Evolutionary conservation across 1,140 invertebrate species (phyloP), one percentile per base, ranked within the genome.

Genomic region (Choristoneura fumiferana): DNA sequence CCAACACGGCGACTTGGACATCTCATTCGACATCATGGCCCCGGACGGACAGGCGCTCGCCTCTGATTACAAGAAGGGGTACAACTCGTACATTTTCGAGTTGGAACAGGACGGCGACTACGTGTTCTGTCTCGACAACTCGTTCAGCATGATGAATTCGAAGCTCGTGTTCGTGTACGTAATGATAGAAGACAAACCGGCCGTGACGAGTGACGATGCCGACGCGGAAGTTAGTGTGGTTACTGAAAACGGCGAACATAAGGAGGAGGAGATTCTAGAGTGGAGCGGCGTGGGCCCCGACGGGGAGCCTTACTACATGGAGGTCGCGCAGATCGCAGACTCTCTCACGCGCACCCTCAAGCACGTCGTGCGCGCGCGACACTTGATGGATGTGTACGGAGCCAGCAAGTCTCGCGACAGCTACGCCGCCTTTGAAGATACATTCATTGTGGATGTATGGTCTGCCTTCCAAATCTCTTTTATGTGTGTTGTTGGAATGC

Each of bases 121-220:
- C 78, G 92, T 92, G 38, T 92, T 96, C 63, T 97, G 96, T 75
- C 93, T 96, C 80, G 95, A 96, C 74, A 97, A 97, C 71, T 92
- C 91, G 1, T 95, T 94, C 72, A 95, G 95, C 76, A 81, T 92
- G 37, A 94, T 95, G 76, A 94, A 94, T 64, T 91, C 91, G 0
- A 97, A 96, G 87, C 91, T 94, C 4, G 93, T 97, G 0, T 96
- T 94, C 74, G 94, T 97, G 71, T 95, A 95, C 75, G 78, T 96
- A 0, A 89, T 93, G 38, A 89, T 95, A 43, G 94, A 95, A 67
- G 86, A 89, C 63, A 76, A 65, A 91, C 58, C 36, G 29, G 14
- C n/a, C 5, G 45, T 39, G 4, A 17, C 1, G 2, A 15, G 10
- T 18, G 35, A 63, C 0, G 63, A 54, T 17, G 39, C 63, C 1